Conservation (phyloP, 1,140 invertebrate genomes). For the Macrobrachium nipponense region DNA sequence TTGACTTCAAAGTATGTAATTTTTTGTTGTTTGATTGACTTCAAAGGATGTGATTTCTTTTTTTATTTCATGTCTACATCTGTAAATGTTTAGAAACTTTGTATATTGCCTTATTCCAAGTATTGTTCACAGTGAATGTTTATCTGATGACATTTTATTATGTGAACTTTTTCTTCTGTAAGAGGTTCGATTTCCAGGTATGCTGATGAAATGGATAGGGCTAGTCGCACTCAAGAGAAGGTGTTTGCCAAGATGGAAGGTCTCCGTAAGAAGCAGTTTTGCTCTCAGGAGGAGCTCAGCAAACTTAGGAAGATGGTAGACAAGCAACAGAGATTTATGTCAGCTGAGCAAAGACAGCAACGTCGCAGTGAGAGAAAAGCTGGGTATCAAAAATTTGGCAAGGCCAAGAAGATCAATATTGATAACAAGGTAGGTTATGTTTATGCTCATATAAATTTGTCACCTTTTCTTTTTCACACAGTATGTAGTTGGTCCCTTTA, state of each 20-base stretch:
- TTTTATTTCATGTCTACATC: too few species aligned
- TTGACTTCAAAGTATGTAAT: not conserved
- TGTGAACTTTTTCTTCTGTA: too few species aligned
- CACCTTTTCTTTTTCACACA: not conserved
- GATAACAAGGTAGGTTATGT: conserved; percentile 30
- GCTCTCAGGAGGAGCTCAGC: conserved; percentile 38
- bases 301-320: conserved; percentile 51
- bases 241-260: conserved; percentile 57
- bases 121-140: too few species aligned
- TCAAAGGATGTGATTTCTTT: too few species aligned
- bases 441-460: not conserved
- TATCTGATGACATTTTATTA: too few species aligned
- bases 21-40: too few species aligned
- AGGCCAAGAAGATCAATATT: conserved; percentile 45
- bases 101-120: too few species aligned
- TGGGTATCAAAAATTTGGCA: conserved; percentile 31
- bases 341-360: conserved; percentile 43
- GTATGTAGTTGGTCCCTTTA: not conserved
- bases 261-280: conserved; percentile 44
- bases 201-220: conserved; percentile 40
- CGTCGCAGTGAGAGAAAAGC: conserved; percentile 37
- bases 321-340: conserved; percentile 39
- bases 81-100: too few species aligned
- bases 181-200: conserved; percentile 4
- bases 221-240: conserved; percentile 43